These are phyloP conservation scores for Albula goreensis DNA, from an alignment of 2,113 vertebrate species.

Conservation along the genomic window DNA sequence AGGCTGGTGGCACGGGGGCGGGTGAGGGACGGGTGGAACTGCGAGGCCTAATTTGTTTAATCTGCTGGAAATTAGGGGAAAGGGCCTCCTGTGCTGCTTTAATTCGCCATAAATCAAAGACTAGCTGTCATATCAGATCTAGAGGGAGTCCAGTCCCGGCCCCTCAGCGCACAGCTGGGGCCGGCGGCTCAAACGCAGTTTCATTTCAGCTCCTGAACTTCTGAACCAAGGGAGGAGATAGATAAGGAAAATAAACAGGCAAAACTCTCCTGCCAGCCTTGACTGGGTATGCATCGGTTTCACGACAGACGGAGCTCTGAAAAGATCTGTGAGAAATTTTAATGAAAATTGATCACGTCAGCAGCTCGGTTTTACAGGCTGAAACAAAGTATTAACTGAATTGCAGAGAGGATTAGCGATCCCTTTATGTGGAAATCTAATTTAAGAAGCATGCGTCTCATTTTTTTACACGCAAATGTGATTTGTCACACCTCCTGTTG, in stretches of 20 bases:
- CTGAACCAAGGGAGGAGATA: constrained; percentile 38
- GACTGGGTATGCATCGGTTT: constrained; percentile 65
- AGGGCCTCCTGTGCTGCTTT: constrained; percentile 65
- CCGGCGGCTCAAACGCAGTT: constrained; percentile 53
- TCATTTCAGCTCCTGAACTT: neutral
- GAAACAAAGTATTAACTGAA: constrained; percentile 72
- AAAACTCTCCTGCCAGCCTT: constrained; percentile 54
- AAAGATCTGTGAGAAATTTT: neutral
- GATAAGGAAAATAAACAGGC: neutral
- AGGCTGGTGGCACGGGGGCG: constrained; percentile 41
- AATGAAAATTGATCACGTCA: constrained; percentile 52
- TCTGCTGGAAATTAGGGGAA: constrained; percentile 78
- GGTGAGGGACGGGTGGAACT: neutral
- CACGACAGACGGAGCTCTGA: constrained; percentile 32
- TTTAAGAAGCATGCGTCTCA: constrained; percentile 69
- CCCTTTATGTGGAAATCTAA: constrained; percentile 72
- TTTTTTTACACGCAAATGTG: constrained; percentile 70
- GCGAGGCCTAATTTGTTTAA: constrained; percentile 82
- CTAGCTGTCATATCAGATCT: constrained; percentile 66
- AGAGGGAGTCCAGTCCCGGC: constrained; percentile 64
- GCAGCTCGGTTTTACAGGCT: constrained; percentile 58
- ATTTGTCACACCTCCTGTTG: constrained; percentile 68
- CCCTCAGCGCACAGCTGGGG: constrained; percentile 63
- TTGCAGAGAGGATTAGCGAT: constrained; percentile 71
- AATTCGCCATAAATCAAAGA: constrained; percentile 80